Percentiles rank a stretch among this genome's conserved stretches.
These are phyloP conservation scores for Kradibia gibbosae DNA, from an alignment of 1,140 invertebrate species.

Conservation along the genomic window DNA sequence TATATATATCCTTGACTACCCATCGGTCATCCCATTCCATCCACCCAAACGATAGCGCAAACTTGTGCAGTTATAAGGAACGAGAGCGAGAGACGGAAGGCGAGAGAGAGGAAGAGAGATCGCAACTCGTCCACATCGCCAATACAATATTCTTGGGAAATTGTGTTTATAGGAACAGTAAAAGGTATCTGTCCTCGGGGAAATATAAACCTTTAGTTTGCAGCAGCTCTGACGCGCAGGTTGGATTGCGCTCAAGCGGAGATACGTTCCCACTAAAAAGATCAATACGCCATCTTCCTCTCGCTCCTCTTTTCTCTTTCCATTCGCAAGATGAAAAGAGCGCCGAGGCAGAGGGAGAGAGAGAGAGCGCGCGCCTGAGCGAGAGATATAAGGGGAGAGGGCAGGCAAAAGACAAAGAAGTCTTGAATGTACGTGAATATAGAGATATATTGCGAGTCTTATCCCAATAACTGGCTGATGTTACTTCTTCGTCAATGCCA, in stretches of 20 bases:
- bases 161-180: conserved; percentile 73
- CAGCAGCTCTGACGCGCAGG: conserved; percentile 16
- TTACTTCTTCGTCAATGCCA: conserved; percentile 42
- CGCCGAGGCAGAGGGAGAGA: not conserved
- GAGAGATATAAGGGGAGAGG: not conserved
- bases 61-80: not conserved
- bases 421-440: not conserved
- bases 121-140: conserved; percentile 50
- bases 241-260: conserved; percentile 54
- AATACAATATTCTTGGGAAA: conserved; percentile 68
- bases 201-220: conserved; percentile 71
- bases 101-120: no score
- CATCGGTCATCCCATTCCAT: not conserved
- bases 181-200: conserved; percentile 71
- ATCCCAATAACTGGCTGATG: not conserved
- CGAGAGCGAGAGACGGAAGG: no score
- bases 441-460: not conserved
- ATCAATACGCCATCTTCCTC: conserved; percentile 70
- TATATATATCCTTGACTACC: not conserved
- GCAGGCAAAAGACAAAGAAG: no score
- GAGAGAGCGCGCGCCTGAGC: not conserved
- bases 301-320: conserved; percentile 24
- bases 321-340: not conserved
- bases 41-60: not conserved
- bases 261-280: conserved; percentile 71